Conservation (phyloP, 2,113 vertebrate genomes). For the Madoqua kirkii region DNA sequence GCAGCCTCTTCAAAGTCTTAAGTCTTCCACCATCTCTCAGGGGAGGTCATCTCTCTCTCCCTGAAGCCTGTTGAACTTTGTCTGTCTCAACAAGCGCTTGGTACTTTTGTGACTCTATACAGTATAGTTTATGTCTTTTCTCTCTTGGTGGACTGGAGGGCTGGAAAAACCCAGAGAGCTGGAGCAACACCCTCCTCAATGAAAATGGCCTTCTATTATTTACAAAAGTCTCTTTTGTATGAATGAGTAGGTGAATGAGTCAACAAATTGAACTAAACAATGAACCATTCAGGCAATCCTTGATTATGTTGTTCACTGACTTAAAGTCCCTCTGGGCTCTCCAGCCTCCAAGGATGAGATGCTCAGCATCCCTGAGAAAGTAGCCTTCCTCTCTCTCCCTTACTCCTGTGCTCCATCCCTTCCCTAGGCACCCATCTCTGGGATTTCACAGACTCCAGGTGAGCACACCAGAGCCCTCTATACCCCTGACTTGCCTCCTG, state of each 20-base stretch:
- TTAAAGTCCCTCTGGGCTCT: neutral
- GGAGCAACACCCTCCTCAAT: neutral
- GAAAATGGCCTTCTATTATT: neutral
- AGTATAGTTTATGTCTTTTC: neutral
- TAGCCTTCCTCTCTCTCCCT: neutral
- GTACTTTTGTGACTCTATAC: neutral
- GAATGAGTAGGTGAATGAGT: neutral
- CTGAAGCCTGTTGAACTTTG: neutral
- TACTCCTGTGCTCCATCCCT: too few relatives aligned
- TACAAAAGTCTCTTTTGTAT: neutral
- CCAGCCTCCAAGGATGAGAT: neutral
- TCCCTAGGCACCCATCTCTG: neutral
- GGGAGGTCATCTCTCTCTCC: neutral
- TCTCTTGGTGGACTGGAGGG: neutral
- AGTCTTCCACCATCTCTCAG: neutral
- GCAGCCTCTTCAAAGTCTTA: neutral
- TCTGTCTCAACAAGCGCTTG: neutral
- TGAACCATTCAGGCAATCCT: too few relatives aligned
- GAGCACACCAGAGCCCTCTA: neutral
- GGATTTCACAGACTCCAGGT: fast-evolving
- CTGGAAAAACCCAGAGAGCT: neutral
- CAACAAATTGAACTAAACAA: fast-evolving
- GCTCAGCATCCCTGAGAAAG: neutral
- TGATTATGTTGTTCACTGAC: neutral
- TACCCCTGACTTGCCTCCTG: neutral